Base-by-base conservation (phyloP, 2,888 invertebrate species). In the Copidosoma aretas region DNA sequence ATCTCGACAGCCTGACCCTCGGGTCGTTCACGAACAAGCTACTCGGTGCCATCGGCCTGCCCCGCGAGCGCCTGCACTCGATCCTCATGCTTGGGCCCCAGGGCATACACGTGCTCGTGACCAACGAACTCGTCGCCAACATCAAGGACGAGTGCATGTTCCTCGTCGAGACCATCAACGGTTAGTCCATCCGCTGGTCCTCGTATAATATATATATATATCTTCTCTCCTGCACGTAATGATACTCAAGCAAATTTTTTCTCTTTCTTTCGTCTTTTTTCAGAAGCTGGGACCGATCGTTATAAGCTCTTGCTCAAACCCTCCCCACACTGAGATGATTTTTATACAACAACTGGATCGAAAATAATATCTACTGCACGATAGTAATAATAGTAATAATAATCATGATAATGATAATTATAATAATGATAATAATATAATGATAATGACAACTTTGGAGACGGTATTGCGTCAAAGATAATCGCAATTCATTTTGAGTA, bases 91-190 rank as follows among this genome's bases (percentile, higher is more conserved):
- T 90, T 76, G 96, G 95, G 0, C 95, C 96, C 0, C 90, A 91
- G 75, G 92, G 92, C 19, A 93, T 96, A 10, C 91, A 92, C 75
- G 91, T 97, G 0, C 87, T 92, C 49, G 87, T 97, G 25, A 94
- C 91, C 46, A 93, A 95, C 82, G 95, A 95, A 77, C 89, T 95
- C 61, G 89, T 96, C 19, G 89, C 90, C 41, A 93, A 95, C 81
- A 88, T 95, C 75, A 91, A 91, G 73, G 93, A 95, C 82, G 91
- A 92, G 77, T 88, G 91, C 73, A 88, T 91, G 84, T 93, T 90
- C 82, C 84, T 87, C 67, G 84, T 92, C 69, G 90, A 91, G 81
- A 84, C 85, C 24, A 82, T 86, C 68, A 85, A 85, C 84, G 87
- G 87, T 87, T 75, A 67, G 49, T 19, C n/a, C 15, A 46, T 15